These are phyloP conservation scores for Myrmophylax atrothorax DNA, from an alignment of 2,113 vertebrate genomes.

Conservation along the genomic window DNA sequence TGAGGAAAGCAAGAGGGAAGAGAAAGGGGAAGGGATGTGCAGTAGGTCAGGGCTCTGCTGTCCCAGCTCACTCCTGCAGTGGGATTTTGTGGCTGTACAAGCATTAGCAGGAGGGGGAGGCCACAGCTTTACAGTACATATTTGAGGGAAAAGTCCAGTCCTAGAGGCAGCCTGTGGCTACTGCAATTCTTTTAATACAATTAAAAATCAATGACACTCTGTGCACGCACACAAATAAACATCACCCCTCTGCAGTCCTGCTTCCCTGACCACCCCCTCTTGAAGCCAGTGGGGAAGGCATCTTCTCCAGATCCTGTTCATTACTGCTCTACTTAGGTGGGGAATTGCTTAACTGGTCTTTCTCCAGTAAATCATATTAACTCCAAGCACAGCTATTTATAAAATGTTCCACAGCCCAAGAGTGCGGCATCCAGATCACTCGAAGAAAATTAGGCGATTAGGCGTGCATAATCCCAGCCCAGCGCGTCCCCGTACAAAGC, in stretches of 20 bases:
- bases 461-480: conserved; percentile 61
- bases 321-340: conserved; percentile 63
- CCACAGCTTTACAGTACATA: neutral
- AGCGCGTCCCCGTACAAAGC: neutral
- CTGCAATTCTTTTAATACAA: conserved; percentile 41
- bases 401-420: conserved; percentile 59
- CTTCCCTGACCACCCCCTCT: conserved; percentile 35
- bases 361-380: conserved; percentile 68
- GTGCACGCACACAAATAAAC: conserved; percentile 48
- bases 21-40: neutral
- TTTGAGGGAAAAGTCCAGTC: conserved; percentile 38
- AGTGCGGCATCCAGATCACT: conserved; percentile 58
- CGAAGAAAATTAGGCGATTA: conserved; percentile 62
- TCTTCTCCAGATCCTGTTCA: conserved; percentile 65
- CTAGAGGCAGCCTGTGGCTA: conserved; percentile 60
- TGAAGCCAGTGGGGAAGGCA: conserved; percentile 8
- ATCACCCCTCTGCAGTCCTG: conserved; percentile 32
- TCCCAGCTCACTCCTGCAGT: rapidly evolving
- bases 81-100: neutral
- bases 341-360: conserved; percentile 64
- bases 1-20: neutral
- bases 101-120: neutral
- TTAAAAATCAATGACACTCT: conserved; percentile 49
- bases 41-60: neutral
- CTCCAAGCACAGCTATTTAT: conserved; percentile 67